Evolutionary conservation across 1,140 invertebrate species (phyloP).

Genomic region (Drosophila subobscura): DNA sequence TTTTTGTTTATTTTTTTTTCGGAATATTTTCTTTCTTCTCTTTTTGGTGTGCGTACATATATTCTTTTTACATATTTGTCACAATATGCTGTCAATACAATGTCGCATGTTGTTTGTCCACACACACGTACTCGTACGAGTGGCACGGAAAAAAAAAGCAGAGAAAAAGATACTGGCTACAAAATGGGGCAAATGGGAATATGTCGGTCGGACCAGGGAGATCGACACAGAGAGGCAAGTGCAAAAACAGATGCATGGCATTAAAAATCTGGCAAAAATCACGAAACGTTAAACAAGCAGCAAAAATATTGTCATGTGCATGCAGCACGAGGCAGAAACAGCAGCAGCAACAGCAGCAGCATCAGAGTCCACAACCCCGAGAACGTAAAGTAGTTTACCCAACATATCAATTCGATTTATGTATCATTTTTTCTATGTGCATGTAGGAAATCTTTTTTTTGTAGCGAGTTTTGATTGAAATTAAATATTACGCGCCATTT

Average conservation of each 20-base stretch:
- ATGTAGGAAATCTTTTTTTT: neutral
- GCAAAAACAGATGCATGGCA: constrained; percentile 54
- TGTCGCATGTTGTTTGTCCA: constrained; percentile 67
- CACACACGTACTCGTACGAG: constrained; percentile 58
- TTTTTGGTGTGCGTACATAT: constrained; percentile 24
- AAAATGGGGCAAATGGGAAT: constrained; percentile 28
- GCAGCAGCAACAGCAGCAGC: constrained; percentile 15
- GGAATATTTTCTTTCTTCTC: constrained; percentile 6
- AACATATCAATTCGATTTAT: constrained; percentile 81
- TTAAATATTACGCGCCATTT: constrained; percentile 50
- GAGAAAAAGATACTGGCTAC: constrained; percentile 27
- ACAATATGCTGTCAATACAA: constrained; percentile 81
- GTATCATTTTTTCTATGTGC: constrained; percentile 6
- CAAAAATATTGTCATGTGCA: constrained; percentile 80
- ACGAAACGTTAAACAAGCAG: constrained; percentile 80
- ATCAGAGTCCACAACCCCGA: constrained; percentile 1
- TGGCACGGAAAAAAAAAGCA: constrained; percentile 48
- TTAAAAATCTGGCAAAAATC: constrained; percentile 81
- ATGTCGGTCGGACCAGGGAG: too few relatives aligned
- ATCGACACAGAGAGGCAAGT: constrained; percentile 8
- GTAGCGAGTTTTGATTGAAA: constrained; percentile 51
- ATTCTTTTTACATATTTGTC: constrained; percentile 77
- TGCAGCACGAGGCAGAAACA: constrained; percentile 22
- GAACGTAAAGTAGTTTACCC: constrained; percentile 71
- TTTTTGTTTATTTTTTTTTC: constrained; percentile 2